Evolutionary conservation across 2,888 invertebrate genomes (phyloP).

Genomic region (Argyresthia albistria): DNA sequence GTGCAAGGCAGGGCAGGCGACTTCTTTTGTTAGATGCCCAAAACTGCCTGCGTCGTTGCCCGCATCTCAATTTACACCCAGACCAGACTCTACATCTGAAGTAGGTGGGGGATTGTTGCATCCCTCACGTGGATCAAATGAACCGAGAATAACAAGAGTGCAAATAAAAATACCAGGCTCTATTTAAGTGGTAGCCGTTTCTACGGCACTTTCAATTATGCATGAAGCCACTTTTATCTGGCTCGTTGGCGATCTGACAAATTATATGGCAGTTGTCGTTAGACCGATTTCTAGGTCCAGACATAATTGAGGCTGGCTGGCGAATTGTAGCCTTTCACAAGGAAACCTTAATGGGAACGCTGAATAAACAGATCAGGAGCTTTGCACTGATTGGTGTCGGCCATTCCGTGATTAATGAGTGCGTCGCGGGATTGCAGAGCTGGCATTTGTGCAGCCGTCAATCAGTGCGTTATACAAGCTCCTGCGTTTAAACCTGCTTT

Average conservation of each 20-base stretch:
- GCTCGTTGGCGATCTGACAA: slow-evolving; percentile 36
- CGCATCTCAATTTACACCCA: too few species aligned
- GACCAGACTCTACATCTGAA: too few species aligned
- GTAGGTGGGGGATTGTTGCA: too few species aligned
- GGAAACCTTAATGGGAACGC: slow-evolving; percentile 11
- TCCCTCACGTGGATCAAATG: too few species aligned
- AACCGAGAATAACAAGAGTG: not conserved
- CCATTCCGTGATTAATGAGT: not conserved
- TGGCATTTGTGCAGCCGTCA: not conserved
- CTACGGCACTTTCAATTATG: slow-evolving; percentile 41
- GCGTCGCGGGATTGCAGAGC: not conserved
- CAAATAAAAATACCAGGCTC: slow-evolving; percentile 12
- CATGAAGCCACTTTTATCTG: slow-evolving; percentile 34
- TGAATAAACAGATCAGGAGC: slow-evolving; percentile 4
- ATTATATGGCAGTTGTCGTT: slow-evolving; percentile 34
- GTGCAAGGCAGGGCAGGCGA: too few species aligned
- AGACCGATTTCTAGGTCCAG: slow-evolving; percentile 28
- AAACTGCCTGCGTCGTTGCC: too few species aligned
- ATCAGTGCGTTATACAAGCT: too few species aligned
- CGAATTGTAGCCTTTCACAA: slow-evolving; percentile 18
- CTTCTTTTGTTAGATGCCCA: too few species aligned
- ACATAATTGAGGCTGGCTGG: slow-evolving; percentile 13
- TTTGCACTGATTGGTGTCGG: not conserved
- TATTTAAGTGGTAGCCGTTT: slow-evolving; percentile 17
- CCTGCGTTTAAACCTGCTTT: too few species aligned